A percentile compares a stretch with the other conserved stretches of the same genome.
phyloP scores from a whole-genome alignment of 2,888 invertebrate species.

The Xanthia togata region DNA sequence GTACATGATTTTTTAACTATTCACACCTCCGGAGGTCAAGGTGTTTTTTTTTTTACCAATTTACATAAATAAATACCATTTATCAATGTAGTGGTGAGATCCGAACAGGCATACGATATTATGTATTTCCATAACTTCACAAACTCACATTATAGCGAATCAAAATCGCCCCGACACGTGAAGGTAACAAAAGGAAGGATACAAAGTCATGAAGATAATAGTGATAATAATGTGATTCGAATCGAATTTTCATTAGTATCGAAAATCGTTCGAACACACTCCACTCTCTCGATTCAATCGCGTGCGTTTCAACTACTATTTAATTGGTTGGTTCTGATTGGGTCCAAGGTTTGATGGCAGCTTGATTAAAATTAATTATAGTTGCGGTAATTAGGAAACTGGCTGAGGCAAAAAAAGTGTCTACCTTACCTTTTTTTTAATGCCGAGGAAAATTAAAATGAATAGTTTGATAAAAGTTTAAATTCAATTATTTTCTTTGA shows the following conservation, averaged over 20 bases:
- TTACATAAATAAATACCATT: neutral
- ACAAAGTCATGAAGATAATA: constrained; percentile 41
- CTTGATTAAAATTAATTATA: constrained; percentile 12
- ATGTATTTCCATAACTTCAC: neutral
- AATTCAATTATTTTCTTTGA: no score
- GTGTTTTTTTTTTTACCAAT: neutral
- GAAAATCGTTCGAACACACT: constrained; percentile 54
- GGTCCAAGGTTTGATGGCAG: constrained; percentile 19
- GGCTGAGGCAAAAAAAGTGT: no score
- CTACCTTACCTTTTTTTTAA: neutral
- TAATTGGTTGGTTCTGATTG: constrained; percentile 46
- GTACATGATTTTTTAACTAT: no score
- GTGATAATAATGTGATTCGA: constrained; percentile 41
- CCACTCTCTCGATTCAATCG: constrained; percentile 53
- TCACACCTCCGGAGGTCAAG: neutral
- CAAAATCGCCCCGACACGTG: neutral
- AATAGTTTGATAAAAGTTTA: neutral
- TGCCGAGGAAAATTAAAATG: neutral
- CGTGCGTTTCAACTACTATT: constrained; percentile 31
- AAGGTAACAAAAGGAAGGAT: no score
- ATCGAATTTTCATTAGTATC: constrained; percentile 64
- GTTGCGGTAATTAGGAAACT: neutral
- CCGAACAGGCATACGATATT: neutral
- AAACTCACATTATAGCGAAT: constrained; percentile 1
- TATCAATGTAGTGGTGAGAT: neutral